Percentiles rank a stretch among this genome's conserved stretches.
phyloP scores from a whole-genome alignment of 2,888 invertebrate species.

The Caenorhabditis afra region DNA sequence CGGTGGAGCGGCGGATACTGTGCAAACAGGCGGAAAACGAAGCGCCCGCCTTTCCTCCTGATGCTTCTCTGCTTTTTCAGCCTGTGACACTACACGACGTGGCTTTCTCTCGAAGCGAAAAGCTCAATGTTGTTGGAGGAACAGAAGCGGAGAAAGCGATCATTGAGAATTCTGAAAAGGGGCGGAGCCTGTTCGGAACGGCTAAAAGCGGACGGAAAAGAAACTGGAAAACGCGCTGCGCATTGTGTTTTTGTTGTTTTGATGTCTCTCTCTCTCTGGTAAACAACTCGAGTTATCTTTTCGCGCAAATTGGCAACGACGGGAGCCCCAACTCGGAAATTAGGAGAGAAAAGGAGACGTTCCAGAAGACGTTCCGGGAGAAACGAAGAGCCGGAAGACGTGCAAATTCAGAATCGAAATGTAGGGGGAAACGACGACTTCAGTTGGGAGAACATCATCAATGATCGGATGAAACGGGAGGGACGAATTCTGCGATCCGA shows the following conservation, averaged over 20 bases:
- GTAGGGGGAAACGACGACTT: no score
- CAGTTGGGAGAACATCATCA: no score
- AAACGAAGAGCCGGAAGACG: not conserved
- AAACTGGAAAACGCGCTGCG: slow-evolving; percentile 32
- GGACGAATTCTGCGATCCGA: no score
- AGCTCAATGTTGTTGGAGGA: slow-evolving; percentile 3
- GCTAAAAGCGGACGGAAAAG: slow-evolving; percentile 6
- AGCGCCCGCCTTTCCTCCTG: slow-evolving; percentile 8
- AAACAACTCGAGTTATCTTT: slow-evolving; percentile 47
- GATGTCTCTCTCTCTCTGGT: slow-evolving; percentile 17
- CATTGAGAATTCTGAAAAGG: slow-evolving; percentile 5
- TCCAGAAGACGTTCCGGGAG: slow-evolving; percentile 6
- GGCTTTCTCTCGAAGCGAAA: slow-evolving; percentile 7
- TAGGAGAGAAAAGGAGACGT: slow-evolving; percentile 5
- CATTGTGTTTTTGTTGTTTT: slow-evolving; percentile 44
- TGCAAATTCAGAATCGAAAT: no score
- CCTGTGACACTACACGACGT: slow-evolving; percentile 15
- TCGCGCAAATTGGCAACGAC: slow-evolving; percentile 42
- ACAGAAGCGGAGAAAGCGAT: not conserved
- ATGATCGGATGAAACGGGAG: no score
- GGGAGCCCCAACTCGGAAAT: not conserved
- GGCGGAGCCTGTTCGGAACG: slow-evolving; percentile 4
- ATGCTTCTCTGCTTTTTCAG: not conserved
- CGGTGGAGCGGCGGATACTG: slow-evolving; percentile 25
- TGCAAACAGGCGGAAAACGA: slow-evolving; percentile 32